Conservation (phyloP, 1,140 invertebrate genomes). For the Carposina sasakii region DNA sequence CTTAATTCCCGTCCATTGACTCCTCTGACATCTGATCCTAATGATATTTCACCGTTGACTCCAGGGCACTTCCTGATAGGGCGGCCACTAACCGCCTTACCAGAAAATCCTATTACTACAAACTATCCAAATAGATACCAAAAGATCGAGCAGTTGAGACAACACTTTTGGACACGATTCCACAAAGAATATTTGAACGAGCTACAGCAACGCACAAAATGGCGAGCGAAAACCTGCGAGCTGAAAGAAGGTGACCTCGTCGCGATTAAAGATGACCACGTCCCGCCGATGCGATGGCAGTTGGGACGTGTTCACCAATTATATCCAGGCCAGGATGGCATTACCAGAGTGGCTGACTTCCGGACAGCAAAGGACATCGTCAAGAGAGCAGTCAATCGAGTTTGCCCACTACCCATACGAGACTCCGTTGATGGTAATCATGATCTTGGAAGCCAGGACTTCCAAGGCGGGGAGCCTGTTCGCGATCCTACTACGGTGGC, state of each 20-base stretch:
- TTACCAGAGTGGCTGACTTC: constrained; percentile 12
- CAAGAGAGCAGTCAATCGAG: neutral
- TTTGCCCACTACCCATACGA: no score
- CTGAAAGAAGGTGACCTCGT: neutral
- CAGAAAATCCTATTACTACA: no score
- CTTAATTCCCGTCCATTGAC: constrained; percentile 21
- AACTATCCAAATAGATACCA: neutral
- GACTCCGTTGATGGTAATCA: no score
- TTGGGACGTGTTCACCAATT: constrained; percentile 28
- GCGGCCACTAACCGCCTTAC: neutral
- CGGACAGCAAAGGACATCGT: neutral
- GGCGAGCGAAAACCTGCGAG: neutral
- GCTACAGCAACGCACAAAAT: neutral
- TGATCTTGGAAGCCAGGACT: no score
- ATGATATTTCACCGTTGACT: neutral
- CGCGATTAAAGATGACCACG: constrained; percentile 14
- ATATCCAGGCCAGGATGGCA: constrained; percentile 18
- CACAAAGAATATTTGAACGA: neutral
- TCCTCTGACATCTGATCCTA: neutral
- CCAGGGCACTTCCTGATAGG: constrained; percentile 8
- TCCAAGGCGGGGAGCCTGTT: no score
- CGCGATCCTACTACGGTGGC: no score
- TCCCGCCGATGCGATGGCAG: constrained; percentile 27
- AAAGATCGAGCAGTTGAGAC: neutral
- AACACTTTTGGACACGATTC: neutral